Evolutionary conservation across 2,888 invertebrate genomes (phyloP), one percentile per base, ranked within the genome.

Genomic region (Podabrus alpinus): DNA sequence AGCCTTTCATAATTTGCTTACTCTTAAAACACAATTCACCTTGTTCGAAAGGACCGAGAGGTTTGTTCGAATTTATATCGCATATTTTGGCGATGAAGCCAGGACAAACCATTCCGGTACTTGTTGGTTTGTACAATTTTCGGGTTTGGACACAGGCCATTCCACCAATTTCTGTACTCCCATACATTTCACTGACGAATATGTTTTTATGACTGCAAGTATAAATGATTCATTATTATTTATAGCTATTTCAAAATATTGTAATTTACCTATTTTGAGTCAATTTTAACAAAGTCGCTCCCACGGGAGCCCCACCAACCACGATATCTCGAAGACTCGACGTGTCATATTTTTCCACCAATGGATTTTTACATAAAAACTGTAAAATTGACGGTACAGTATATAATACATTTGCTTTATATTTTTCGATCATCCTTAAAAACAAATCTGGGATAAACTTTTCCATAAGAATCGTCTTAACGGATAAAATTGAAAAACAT

Each of bases 21-120:
- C 94, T 94, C 84, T 93, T 93, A 69, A 96, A 91, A 86, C 93
- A 94, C 1, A 96, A 85, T 86, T 97, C 96, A n/a, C 97, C 97
- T 69, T 90, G 89, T 83, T 92, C 82, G 73, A 90, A 87, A 0
- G 91, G 88, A 0, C 92, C 92, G 59, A 94, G 81, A 9, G 86
- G 81, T 82, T 89, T 86, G 0, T 91, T 91, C 0, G 89, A 92
- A 68, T 91, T 91, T 70, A 89, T 85, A 83, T 92, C 90, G 68
- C 72, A 68, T n/a, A 91, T 79, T 88, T 91, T 92, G 73, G 91
- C 91, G 82, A 87, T 89, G 82, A 89, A 86, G 29, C 91, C 92
- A 0, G 90, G 88, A 15, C 89, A 89, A 3, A 92, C 88, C 1
- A 86, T 87, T 10, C 93, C 93, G 73, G 91, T 91, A 68, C 91